Percentiles rank a stretch among this genome's conserved stretches.
Conservation (phyloP, 2,888 invertebrate species). For the Acronicta psi region DNA sequence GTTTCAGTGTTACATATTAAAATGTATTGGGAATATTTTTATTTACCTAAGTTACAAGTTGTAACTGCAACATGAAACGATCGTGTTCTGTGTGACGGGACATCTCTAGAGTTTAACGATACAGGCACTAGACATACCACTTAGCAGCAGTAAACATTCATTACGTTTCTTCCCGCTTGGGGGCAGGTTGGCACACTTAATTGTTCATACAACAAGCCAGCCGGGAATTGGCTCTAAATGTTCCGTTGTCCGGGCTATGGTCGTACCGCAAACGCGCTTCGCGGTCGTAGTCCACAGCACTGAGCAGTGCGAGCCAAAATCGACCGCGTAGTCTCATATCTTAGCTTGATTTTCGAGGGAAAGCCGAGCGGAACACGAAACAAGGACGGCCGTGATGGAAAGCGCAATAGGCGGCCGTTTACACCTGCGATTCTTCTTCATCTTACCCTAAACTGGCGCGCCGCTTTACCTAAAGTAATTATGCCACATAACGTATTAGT, state of each 20-base stretch:
- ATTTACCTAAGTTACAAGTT: constrained; percentile 44
- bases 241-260: constrained; percentile 80
- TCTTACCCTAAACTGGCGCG: constrained; percentile 85
- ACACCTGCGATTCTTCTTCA: constrained; percentile 88
- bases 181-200: constrained; percentile 84
- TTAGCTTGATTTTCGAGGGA: constrained; percentile 69
- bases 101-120: constrained; percentile 59
- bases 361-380: constrained; percentile 39
- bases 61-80: constrained; percentile 22
- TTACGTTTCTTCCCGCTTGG: constrained; percentile 81
- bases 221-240: constrained; percentile 86
- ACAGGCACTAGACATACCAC: constrained; percentile 63
- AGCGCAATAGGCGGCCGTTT: constrained; percentile 84
- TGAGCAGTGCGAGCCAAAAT: constrained; percentile 71
- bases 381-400: constrained; percentile 77
- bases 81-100: constrained; percentile 25
- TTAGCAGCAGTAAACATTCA: constrained; percentile 81
- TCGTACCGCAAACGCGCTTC: constrained; percentile 78
- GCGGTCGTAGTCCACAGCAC: constrained; percentile 63
- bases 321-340: constrained; percentile 69
- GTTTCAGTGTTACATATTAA: constrained; percentile 34
- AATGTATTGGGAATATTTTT: constrained; percentile 45
- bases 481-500: constrained; percentile 87
- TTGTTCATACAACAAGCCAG: constrained; percentile 88
- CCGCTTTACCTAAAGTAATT: constrained; percentile 87